Evolutionary conservation across 2,797 vertebrate genomes (phyloP), one percentile per base, ranked within the genome.

Genomic region (Pterois miles): DNA sequence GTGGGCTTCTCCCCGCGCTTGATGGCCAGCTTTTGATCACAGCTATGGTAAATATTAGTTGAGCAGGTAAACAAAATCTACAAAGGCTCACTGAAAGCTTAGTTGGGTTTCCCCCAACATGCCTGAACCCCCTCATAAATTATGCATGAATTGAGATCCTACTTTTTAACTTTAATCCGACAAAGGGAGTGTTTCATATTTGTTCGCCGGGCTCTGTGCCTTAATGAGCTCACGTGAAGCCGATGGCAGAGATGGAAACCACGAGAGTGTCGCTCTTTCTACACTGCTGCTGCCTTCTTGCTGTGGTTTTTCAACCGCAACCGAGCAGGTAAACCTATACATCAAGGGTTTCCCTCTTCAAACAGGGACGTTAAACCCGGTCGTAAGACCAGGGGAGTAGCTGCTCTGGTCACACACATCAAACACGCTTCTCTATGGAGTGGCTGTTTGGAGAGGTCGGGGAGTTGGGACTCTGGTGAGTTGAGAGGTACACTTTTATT

Each of bases 271-370:
- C 66, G 76, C 59, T 72, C 78, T 65, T 78, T 80, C 69, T 66
- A 13, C 16, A 1, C 33, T 23, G 34, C 59, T 66, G 71, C 86
- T 65, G 76, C 77, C 71, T 75, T 60, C 43, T 78, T 50, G 65
- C 91, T 88, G 91, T 10, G 85, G 85, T 87, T 91, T 89, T 75
- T 82, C 29, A 27, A 82, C 86, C 89, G 5, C 83, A 82, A 89
- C 85, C 83, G 11, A 91, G 89, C 86, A 89, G 91, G 92, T 92
- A 94, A 93, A 92, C 90, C 90, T 91, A 91, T 89, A 93, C 89
- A 94, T 94, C 91, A 95, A 95, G 90, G 88, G 86, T 88, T 90
- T 93, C 90, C 90, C 89, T 93, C 90, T 92, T 93, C 90, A 94
- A 94, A 92, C 78, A 83, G 46, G 74, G 78, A 86, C 33, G 59